phyloP scores from a whole-genome alignment of 2,888 invertebrate species.

The Eristalis intricaria region DNA sequence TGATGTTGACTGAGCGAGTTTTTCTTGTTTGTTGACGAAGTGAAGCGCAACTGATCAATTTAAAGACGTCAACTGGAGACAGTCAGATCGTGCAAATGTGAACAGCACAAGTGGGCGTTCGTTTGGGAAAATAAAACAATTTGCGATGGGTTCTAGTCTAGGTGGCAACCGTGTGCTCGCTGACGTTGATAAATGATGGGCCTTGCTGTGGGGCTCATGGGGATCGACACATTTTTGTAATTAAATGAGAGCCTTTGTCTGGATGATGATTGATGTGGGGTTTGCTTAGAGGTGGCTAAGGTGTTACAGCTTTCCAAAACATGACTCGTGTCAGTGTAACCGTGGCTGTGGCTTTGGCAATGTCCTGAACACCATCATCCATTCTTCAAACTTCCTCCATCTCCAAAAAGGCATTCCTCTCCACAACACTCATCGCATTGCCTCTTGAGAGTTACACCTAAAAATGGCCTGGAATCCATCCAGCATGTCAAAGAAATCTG shows the following conservation, averaged over 20 bases:
- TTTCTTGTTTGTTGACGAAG: not conserved
- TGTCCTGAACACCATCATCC: too few relatives aligned
- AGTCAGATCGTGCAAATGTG: not conserved
- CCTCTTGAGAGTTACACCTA: not conserved
- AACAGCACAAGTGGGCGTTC: not conserved
- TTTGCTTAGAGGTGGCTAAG: too few relatives aligned
- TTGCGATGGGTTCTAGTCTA: not conserved
- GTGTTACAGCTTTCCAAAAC: too few relatives aligned
- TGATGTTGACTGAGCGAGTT: not conserved
- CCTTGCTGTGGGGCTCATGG: not conserved
- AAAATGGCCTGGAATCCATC: not conserved
- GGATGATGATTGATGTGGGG: too few relatives aligned
- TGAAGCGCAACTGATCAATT: not conserved
- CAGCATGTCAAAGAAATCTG: not conserved
- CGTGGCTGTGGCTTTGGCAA: too few relatives aligned
- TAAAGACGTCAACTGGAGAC: not conserved
- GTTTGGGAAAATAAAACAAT: not conserved
- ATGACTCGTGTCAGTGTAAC: too few relatives aligned
- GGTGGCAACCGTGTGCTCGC: not conserved
- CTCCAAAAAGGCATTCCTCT: not conserved
- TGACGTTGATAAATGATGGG: not conserved
- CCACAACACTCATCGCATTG: not conserved
- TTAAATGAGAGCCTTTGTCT: too few relatives aligned
- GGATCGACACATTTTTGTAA: too few relatives aligned
- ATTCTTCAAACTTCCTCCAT: too few relatives aligned